A percentile compares a stretch with the other conserved stretches of the same genome.
phyloP scores from a whole-genome alignment of 1,140 invertebrate species.

The Aphelinus certus region DNA sequence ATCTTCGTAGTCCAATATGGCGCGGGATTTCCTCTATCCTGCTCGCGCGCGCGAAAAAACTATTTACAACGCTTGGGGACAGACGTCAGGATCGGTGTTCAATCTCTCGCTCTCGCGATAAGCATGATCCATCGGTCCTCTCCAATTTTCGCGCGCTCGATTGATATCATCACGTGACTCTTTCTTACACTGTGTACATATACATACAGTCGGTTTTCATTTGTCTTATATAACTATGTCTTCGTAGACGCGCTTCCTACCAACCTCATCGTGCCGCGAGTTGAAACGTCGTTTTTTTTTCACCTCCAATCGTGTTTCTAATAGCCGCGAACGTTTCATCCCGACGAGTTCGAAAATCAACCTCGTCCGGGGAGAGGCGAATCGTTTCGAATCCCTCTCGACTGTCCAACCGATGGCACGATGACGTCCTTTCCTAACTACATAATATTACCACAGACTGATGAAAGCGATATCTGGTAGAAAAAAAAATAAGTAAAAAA shows the following conservation, averaged over 20 bases:
- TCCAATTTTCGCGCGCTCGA: neutral
- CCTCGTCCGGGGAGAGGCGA: too few species aligned
- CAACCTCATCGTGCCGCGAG: too few species aligned
- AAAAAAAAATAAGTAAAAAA: neutral
- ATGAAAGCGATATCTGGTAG: neutral
- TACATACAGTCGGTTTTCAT: conserved; percentile 17
- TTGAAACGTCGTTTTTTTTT: too few species aligned
- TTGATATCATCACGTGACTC: conserved; percentile 23
- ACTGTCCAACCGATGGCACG: neutral
- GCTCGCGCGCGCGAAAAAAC: conserved; percentile 3
- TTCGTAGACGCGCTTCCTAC: too few species aligned
- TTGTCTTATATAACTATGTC: neutral
- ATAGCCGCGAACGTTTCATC: too few species aligned
- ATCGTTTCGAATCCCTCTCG: too few species aligned
- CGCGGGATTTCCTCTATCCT: neutral
- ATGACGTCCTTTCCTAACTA: neutral
- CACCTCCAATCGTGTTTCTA: too few species aligned
- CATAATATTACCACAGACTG: neutral
- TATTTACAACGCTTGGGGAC: neutral
- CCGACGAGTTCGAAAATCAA: too few species aligned
- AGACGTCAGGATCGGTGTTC: neutral
- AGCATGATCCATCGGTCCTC: too few species aligned
- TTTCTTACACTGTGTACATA: conserved; percentile 38
- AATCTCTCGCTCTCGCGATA: neutral
- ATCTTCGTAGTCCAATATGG: conserved; percentile 46